Evolutionary conservation across 2,888 invertebrate genomes (phyloP), one percentile per base, ranked within the genome.

Genomic region (Chrysomela aeneicollis): DNA sequence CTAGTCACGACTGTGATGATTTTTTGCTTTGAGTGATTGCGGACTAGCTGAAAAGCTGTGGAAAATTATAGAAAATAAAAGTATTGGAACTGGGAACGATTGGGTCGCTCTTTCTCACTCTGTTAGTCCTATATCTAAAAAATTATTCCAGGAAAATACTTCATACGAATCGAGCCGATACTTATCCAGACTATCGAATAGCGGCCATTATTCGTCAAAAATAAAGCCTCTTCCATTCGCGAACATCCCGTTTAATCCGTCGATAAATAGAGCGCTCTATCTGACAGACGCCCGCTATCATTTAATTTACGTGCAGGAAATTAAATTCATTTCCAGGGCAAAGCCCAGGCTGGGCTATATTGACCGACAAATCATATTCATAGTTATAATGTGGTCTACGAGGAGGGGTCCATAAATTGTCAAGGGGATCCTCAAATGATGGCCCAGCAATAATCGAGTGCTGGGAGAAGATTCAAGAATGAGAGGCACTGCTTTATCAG

Each of bases 291-390:
- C 10, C 42, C 42, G 42, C 15, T 49, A 46, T 58, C 54, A 68
- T 57, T 64, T 71, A 72, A 72, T 72, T 69, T 69, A 66, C 69
- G 68, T 66, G 61, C 68, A 72, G 72, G 72, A 72, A 72, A 72
- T 72, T 72, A 72, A 71, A 71, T 71, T 71, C 72, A 67, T 69
- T 69, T 64, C 61, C 42, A 42, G 66, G 49, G 67, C 69, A 67
- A 69, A 68, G 68, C 70, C 67, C 66, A 61, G 50, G 32, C 49
- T 19, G 58, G 30, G 19, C 54, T 49, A 51, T 54, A 61, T 61
- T 47, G 55, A 55, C 26, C 46, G 54, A 50, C 50, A 61, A 61
- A 59, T 61, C 61, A 61, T 50, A 61, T 55, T 37, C 57, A 18
- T 26, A 49, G 55, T 3, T 42, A 42, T 15, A 3, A 15, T 42